phyloP scores from a whole-genome alignment of 2,888 invertebrate genomes.

The Synergus japonicus region DNA sequence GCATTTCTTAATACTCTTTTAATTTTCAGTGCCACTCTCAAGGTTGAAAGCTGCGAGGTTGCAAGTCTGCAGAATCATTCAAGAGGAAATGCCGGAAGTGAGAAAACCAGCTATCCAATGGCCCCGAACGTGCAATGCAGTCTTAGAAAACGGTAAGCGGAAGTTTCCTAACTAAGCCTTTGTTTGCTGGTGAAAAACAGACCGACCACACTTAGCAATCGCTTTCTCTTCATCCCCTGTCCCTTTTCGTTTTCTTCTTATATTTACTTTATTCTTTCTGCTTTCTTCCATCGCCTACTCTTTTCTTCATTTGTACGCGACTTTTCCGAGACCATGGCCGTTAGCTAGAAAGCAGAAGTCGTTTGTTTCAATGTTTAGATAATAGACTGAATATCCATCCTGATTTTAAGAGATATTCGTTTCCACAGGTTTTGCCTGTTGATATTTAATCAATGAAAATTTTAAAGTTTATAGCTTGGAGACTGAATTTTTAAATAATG shows the following conservation, averaged over 20 bases:
- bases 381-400: neutral
- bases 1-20: conserved; percentile 5
- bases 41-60: conserved; percentile 39
- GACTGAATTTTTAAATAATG: too few species aligned
- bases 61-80: conserved; percentile 44
- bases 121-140: conserved; percentile 41
- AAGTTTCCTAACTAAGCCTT: conserved; percentile 47
- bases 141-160: conserved; percentile 37
- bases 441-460: neutral
- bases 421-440: too few species aligned
- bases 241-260: neutral
- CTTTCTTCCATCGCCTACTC: neutral
- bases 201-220: conserved; percentile 40
- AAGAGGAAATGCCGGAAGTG: conserved; percentile 44
- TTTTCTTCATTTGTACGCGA: conserved; percentile 26
- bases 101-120: conserved; percentile 45
- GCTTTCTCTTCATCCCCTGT: conserved; percentile 31
- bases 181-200: conserved; percentile 46
- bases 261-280: conserved; percentile 17
- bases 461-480: neutral
- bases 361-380: neutral
- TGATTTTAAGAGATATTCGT: too few species aligned
- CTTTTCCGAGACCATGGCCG: neutral
- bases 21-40: conserved; percentile 7
- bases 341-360: neutral